These are phyloP conservation scores for Pollimyrus isidori DNA, from an alignment of 2,113 vertebrate species.

Conservation along the genomic window DNA sequence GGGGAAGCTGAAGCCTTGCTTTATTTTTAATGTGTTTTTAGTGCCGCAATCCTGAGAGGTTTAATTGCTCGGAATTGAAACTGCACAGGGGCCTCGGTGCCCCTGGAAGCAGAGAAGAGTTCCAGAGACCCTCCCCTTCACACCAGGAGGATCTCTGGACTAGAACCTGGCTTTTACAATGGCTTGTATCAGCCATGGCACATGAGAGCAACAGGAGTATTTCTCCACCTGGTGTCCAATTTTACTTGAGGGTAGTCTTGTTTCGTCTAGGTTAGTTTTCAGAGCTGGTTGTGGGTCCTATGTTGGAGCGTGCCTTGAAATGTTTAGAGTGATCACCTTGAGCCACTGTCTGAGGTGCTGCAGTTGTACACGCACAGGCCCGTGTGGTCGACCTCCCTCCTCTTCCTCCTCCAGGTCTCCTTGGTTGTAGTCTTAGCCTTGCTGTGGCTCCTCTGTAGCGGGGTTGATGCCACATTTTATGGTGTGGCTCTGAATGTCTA, in stretches of 20 bases:
- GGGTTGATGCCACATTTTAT: neutral
- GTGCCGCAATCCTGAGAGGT: constrained; percentile 36
- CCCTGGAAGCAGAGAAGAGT: neutral
- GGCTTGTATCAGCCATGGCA: constrained; percentile 88
- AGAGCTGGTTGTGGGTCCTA: neutral
- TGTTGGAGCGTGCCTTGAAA: neutral
- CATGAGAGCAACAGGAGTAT: constrained; percentile 25
- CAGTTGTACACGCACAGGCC: constrained; percentile 27
- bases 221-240: neutral
- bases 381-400: constrained; percentile 33
- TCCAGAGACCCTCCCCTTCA: constrained; percentile 34
- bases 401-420: constrained; percentile 15
- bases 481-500: neutral
- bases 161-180: constrained; percentile 92
- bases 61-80: constrained; percentile 31
- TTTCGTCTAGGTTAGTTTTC: neutral
- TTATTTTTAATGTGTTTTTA: constrained; percentile 43
- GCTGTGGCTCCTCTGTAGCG: neutral
- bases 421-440: neutral
- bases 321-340: neutral
- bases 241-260: neutral
- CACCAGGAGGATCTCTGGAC: constrained; percentile 61
- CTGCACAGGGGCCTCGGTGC: constrained; percentile 24
- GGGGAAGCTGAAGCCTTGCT: constrained; percentile 22
- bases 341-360: neutral